phyloP scores from a whole-genome alignment of 2,888 invertebrate species.

The Chrysomela aeneicollis region DNA sequence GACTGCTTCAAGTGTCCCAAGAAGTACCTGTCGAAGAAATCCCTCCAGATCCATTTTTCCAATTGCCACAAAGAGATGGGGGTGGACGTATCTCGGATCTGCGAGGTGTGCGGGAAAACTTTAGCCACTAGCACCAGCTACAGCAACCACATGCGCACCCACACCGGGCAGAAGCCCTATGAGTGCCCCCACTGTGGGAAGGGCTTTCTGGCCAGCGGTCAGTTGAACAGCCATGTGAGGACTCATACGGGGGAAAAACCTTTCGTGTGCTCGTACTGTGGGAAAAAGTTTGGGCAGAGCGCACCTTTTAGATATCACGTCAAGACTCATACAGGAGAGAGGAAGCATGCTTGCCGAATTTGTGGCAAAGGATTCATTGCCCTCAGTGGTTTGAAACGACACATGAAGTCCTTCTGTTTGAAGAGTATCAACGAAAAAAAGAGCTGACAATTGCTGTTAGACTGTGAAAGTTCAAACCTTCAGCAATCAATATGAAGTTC shows the following conservation, averaged over 20 bases:
- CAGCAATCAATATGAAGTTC: too few species aligned
- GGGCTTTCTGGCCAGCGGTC: slow-evolving; percentile 62
- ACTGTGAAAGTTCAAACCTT: too few species aligned
- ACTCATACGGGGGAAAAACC: slow-evolving; percentile 57
- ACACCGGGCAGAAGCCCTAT: slow-evolving; percentile 62
- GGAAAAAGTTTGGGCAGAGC: slow-evolving; percentile 65
- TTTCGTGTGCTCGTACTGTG: slow-evolving; percentile 52
- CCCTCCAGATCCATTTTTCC: slow-evolving; percentile 51
- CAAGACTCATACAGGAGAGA: slow-evolving; percentile 69
- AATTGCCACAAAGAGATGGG: slow-evolving; percentile 47
- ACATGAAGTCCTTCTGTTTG: too few species aligned
- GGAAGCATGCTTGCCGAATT: slow-evolving; percentile 63
- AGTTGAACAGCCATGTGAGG: slow-evolving; percentile 54
- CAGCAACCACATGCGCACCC: slow-evolving; percentile 55
- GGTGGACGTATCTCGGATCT: slow-evolving; percentile 63
- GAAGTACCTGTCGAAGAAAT: slow-evolving; percentile 54
- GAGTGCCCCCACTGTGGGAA: slow-evolving; percentile 60
- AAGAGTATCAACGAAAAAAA: too few species aligned
- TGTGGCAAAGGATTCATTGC: slow-evolving; percentile 56
- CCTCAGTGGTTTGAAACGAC: slow-evolving; percentile 55
- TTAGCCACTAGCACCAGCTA: slow-evolving; percentile 56
- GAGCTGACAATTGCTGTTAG: too few species aligned
- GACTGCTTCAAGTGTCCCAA: slow-evolving; percentile 58
- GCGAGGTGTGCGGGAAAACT: slow-evolving; percentile 57
- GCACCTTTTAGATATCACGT: slow-evolving; percentile 69